Evolutionary conservation across 2,888 invertebrate species (phyloP), one percentile per base, ranked within the genome.

Genomic region (Heliconius erato): DNA sequence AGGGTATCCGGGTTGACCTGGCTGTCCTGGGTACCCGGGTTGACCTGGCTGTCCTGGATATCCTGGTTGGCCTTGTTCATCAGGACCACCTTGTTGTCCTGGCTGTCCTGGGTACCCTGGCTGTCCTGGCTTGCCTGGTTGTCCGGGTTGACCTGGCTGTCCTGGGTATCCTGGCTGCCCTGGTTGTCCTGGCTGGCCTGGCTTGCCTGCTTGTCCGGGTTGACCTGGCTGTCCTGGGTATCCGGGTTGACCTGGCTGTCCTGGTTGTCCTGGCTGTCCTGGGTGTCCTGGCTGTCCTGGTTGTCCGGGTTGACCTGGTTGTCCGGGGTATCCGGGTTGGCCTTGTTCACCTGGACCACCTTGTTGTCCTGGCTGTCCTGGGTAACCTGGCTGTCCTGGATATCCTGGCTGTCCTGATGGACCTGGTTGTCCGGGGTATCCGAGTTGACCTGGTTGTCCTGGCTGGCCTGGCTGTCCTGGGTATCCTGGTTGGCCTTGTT

Each of bases 391-490:
- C 0, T 83, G 40, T 4, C 87, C 87, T 26, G 87, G 86, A 7
- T 86, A 79, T 12, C 85, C 95, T 49, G 97, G 97, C 3, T 59
- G 9, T 0, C 59, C 59, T 0, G 59, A 23, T 35, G 87, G 93
- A 12, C 93, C 95, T 0, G 94, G 94, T 12, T 89, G 89, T 1
- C 91, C 94, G 79, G 93, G 94, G 86, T 85, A 68, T 14, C 85
- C 95, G 0, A 94, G 94, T 6, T 89, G 88, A 2, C 91, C 94
- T 80, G 93, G 93, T 4, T 83, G 69, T 0, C 88, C 88, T 40
- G 89, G 88, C 12, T 84, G 59, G 0, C 83, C 95, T 54, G 97
- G 97, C 44, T 88, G 93, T 23, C 93, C 96, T 0, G 94, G 94
- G 9, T 89, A 88, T 3, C 91, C 94, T 80, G 93, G 93, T 87